Evolutionary conservation across 2,113 vertebrate species (phyloP).

Genomic region (Oreochromis niloticus): DNA sequence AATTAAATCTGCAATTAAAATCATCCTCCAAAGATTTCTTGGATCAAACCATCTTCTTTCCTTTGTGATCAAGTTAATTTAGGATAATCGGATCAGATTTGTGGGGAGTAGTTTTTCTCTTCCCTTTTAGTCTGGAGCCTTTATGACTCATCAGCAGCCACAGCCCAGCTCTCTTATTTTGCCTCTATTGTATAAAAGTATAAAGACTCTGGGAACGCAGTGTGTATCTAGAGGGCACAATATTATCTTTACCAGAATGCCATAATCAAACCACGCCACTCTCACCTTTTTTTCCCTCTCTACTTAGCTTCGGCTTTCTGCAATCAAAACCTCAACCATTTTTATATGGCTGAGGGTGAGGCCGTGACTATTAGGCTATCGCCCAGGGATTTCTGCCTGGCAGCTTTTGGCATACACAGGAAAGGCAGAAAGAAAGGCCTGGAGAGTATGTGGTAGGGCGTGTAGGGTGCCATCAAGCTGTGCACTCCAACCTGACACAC

Average conservation of each 20-base stretch:
- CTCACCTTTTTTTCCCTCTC: neutral
- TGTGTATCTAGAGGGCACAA: neutral
- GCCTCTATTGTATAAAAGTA: neutral
- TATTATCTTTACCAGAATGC: neutral
- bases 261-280: neutral
- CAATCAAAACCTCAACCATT: neutral
- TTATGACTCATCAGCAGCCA: slow-evolving; percentile 44
- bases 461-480: neutral
- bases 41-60: neutral
- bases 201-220: neutral
- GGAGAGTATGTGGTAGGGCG: neutral
- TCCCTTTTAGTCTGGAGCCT: neutral
- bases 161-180: neutral
- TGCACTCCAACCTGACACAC: neutral
- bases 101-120: neutral
- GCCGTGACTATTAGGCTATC: neutral
- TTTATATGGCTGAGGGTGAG: neutral
- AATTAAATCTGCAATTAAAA: neutral
- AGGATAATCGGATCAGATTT: neutral
- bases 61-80: neutral
- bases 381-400: neutral
- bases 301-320: neutral
- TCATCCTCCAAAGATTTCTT: neutral
- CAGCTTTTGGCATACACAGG: neutral
- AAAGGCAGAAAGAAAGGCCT: neutral